Percentiles rank a stretch among this genome's conserved stretches.
These are phyloP conservation scores for Phocoena sinus DNA, from an alignment of 2,113 vertebrate species.

Conservation along the genomic window DNA sequence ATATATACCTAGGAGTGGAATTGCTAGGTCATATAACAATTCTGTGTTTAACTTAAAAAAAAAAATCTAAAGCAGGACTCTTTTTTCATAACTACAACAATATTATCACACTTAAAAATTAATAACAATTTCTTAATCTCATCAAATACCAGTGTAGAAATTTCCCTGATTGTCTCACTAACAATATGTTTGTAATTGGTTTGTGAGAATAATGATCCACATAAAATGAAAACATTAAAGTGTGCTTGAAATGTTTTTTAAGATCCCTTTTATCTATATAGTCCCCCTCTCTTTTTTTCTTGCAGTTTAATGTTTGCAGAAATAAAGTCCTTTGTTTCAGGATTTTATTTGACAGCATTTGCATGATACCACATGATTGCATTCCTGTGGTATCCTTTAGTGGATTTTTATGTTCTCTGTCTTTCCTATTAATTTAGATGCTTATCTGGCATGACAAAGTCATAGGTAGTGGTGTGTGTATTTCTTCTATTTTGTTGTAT, in stretches of 20 bases:
- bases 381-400: not conserved
- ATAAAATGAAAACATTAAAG: not conserved
- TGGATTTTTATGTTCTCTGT: not conserved
- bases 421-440: not conserved
- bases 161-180: not conserved
- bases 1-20: not conserved
- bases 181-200: not conserved
- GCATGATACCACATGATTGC: not conserved
- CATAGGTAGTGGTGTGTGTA: not conserved
- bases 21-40: not conserved
- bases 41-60: not conserved
- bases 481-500: not conserved
- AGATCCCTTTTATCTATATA: not conserved
- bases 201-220: not conserved
- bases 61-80: not conserved
- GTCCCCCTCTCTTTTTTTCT: not conserved
- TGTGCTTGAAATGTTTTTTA: not conserved
- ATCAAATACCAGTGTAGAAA: not conserved
- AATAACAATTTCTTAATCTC: not conserved
- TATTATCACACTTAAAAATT: not conserved
- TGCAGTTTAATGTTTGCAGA: not conserved
- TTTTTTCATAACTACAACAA: not conserved
- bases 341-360: not conserved
- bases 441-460: not conserved
- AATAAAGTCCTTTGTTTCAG: not conserved